phyloP scores from a whole-genome alignment of 2,113 vertebrate species.

The Semicossyphus pulcher region DNA sequence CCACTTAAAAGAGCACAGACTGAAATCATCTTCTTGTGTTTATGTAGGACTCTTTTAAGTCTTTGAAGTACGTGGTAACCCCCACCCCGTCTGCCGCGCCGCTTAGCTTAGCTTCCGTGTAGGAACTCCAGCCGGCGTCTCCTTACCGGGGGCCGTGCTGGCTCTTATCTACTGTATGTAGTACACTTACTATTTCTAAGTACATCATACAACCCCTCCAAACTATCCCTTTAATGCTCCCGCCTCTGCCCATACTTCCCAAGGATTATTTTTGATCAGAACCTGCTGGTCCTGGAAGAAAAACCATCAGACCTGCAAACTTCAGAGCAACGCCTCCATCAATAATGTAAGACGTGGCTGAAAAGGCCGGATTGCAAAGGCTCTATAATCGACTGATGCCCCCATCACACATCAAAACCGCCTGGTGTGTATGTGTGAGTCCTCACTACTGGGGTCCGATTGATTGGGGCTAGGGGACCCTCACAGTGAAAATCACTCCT shows the following conservation, averaged over 20 bases:
- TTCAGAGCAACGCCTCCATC: neutral
- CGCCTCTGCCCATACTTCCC: neutral
- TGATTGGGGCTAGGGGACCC: conserved; percentile 58
- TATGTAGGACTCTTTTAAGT: too few relatives aligned
- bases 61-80: too few relatives aligned
- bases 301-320: neutral
- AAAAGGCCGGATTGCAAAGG: neutral
- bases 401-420: neutral
- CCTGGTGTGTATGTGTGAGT: conserved; percentile 18
- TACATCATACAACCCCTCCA: too few relatives aligned
- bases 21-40: too few relatives aligned
- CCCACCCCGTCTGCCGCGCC: too few relatives aligned
- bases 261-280: neutral
- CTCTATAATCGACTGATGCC: conserved; percentile 45
- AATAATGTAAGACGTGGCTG: neutral
- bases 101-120: too few relatives aligned
- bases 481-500: conserved; percentile 51
- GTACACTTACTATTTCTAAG: too few relatives aligned
- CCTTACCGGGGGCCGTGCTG: too few relatives aligned
- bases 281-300: neutral
- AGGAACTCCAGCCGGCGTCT: too few relatives aligned
- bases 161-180: too few relatives aligned
- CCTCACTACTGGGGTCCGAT: conserved; percentile 53
- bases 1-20: too few relatives aligned
- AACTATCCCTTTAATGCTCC: neutral